phyloP scores from a whole-genome alignment of 1,140 invertebrate species.

The Drosophila sulfurigaster region DNA sequence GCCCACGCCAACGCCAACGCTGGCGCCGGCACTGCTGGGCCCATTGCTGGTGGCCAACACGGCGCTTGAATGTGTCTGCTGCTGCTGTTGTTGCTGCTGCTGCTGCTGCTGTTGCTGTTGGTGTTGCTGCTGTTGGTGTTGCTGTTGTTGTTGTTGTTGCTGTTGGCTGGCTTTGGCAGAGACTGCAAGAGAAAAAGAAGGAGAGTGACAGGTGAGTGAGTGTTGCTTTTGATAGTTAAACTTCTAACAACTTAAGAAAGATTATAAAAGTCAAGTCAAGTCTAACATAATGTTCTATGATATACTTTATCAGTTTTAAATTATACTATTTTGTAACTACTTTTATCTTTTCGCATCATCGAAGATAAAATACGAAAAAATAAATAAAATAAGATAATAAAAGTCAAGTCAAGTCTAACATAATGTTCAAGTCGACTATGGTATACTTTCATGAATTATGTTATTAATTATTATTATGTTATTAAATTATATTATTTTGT shows the following conservation, averaged over 20 bases:
- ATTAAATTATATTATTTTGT: too few relatives aligned
- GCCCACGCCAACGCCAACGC: constrained; percentile 65
- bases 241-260: not conserved
- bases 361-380: too few relatives aligned
- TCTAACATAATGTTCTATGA: not conserved
- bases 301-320: too few relatives aligned
- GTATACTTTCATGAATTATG: too few relatives aligned
- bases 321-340: too few relatives aligned
- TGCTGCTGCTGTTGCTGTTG: constrained; percentile 63
- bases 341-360: too few relatives aligned
- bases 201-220: not conserved
- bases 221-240: not conserved
- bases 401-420: not conserved
- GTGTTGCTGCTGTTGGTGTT: constrained; percentile 53
- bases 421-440: too few relatives aligned
- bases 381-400: not conserved
- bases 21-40: constrained; percentile 76
- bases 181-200: constrained; percentile 47
- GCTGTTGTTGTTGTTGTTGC: constrained; percentile 43
- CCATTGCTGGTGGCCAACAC: constrained; percentile 78
- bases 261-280: not conserved
- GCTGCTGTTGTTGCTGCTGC: constrained; percentile 57
- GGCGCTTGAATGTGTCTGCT: constrained; percentile 64
- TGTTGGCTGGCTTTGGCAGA: constrained; percentile 62
- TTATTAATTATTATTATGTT: too few relatives aligned